These are phyloP conservation scores for Tenthredo distinguenda DNA, from an alignment of 2,888 invertebrate species.

Conservation along the genomic window DNA sequence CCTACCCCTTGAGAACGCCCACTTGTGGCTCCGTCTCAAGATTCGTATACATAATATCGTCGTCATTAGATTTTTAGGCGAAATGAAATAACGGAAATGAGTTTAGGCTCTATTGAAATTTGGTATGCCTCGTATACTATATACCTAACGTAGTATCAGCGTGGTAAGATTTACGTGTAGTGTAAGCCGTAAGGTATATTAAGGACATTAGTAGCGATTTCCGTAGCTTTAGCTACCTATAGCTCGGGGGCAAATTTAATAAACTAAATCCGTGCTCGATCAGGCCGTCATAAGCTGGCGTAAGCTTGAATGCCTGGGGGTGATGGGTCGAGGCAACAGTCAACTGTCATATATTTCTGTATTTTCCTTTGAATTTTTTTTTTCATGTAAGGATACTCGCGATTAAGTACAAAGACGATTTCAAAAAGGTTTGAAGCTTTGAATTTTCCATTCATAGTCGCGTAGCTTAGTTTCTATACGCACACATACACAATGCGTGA, in stretches of 20 bases:
- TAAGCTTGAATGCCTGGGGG: constrained; percentile 14
- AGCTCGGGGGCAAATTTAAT: constrained; percentile 25
- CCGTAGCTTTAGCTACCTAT: background rate
- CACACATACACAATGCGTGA: no score
- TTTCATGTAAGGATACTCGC: background rate
- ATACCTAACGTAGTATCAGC: background rate
- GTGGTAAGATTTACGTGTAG: background rate
- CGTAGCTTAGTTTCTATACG: no score
- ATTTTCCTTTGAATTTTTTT: background rate
- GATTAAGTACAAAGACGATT: background rate
- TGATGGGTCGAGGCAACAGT: constrained; percentile 25
- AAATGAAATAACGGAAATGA: background rate
- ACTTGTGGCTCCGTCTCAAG: constrained; percentile 5
- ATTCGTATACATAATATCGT: background rate
- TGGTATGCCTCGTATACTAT: background rate
- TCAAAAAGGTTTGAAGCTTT: background rate
- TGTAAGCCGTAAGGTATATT: background rate
- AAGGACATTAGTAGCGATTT: background rate
- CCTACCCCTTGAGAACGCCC: background rate
- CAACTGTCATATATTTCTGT: constrained; percentile 1
- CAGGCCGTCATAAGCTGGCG: constrained; percentile 22
- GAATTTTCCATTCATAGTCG: no score
- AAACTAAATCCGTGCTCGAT: constrained; percentile 33
- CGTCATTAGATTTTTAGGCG: background rate
- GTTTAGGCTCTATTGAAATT: background rate